Evolutionary conservation across 2,888 invertebrate genomes (phyloP), one percentile per base, ranked within the genome.

Genomic region (Himalopsyche kuldschensis): DNA sequence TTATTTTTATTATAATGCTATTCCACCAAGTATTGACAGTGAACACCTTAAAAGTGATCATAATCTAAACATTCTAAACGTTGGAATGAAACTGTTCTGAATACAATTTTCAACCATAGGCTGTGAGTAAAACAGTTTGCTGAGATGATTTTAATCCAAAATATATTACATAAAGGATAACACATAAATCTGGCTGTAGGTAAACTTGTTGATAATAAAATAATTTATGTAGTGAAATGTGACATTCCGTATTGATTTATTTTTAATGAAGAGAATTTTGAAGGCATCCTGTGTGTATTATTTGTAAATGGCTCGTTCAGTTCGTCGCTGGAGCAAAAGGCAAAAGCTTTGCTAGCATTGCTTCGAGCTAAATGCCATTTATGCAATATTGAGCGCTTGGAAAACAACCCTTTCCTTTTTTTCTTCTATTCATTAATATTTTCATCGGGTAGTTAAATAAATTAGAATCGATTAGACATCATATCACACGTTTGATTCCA

Each of bases 261-360:
- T 69, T 69, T 69, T 69, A 69, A 69, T 69, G 69, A 69, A 69
- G 69, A 69, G 69, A 69, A 63, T 69, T 69, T 69, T 69, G 69
- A 69, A 69, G 69, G 69, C 69, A 69, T 27, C 69, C 69, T 69
- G 69, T 69, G 30, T 69, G 27, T 30, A 69, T 69, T 69, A 69
- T 69, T 69, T 69, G 27, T 69, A 69, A 69, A 69, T 69, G 69
- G 69, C 69, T 69, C 69, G 69, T 69, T 69, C 69, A 69, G 24
- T 69, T 69, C 69, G 30, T 27, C 24, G 69, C 69, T 69, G 30
- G 69, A 69, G 69, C 69, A 69, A 69, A 69, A 69, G 27, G 69
- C 69, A 69, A 69, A 69, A 27, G 69, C 69, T 69, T 27, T 15
- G 24, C n/a, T 24, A 24, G 55, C 24, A 55, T 10, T 24, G 55